Evolutionary conservation across 2,888 invertebrate species (phyloP).

Genomic region (Callinectes sapidus): DNA sequence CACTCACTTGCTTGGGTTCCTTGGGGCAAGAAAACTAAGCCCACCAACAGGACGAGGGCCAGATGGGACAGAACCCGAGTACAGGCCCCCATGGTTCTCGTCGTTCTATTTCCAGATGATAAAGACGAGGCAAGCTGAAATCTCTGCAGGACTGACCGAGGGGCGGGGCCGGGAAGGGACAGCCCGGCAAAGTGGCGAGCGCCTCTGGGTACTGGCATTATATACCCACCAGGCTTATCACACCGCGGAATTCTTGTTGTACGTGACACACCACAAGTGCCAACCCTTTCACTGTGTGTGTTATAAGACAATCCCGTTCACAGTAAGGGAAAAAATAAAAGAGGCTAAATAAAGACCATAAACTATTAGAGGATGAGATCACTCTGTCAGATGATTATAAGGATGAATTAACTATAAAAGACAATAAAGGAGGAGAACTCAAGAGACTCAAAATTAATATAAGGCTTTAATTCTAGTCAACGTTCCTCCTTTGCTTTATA

Average conservation of each 20-base stretch:
- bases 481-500: not conserved
- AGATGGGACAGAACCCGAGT: constrained; percentile 16
- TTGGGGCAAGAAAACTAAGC: not conserved
- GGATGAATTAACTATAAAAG: not conserved
- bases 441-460: no score
- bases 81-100: constrained; percentile 47
- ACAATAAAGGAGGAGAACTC: not conserved
- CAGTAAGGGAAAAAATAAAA: not conserved
- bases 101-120: not conserved
- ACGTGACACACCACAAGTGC: not conserved
- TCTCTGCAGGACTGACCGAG: not conserved
- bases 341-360: not conserved
- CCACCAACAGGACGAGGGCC: not conserved
- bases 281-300: not conserved
- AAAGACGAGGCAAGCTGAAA: not conserved
- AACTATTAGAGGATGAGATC: not conserved
- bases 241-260: not conserved
- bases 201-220: no score
- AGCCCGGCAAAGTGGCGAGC: not conserved
- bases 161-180: not conserved
- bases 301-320: not conserved
- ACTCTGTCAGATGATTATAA: no score
- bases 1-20: constrained; percentile 45
- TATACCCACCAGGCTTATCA: not conserved
- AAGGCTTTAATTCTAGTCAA: no score